Conservation (phyloP, 2,113 vertebrate species). For the Poeciliopsis prolifica region DNA sequence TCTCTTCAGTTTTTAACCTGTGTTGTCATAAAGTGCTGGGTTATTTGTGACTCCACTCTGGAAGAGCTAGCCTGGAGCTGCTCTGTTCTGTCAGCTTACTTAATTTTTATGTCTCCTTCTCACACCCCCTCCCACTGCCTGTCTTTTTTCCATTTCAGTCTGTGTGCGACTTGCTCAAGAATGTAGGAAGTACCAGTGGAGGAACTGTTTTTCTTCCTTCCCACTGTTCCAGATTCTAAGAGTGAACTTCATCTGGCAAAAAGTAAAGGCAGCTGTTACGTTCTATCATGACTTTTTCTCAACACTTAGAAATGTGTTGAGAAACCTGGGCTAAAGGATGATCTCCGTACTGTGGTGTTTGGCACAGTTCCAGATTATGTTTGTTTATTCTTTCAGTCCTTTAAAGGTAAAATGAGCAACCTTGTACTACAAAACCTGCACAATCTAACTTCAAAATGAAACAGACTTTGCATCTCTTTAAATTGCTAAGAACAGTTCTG, state of each 20-base stretch:
- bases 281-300: too few relatives aligned
- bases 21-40: neutral
- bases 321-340: too few relatives aligned
- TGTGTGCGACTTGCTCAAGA: slow-evolving; percentile 19
- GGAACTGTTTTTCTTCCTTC: neutral
- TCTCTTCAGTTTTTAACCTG: slow-evolving; percentile 1
- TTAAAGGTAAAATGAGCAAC: too few relatives aligned
- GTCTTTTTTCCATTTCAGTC: neutral
- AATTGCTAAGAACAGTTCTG: too few relatives aligned
- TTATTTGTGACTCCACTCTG: slow-evolving; percentile 24
- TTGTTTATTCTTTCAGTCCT: too few relatives aligned
- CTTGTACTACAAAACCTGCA: too few relatives aligned
- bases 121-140: neutral
- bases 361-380: too few relatives aligned
- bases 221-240: neutral
- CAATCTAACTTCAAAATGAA: too few relatives aligned
- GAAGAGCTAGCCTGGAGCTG: neutral
- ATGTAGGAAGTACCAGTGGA: slow-evolving; percentile 17
- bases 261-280: neutral
- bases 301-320: too few relatives aligned
- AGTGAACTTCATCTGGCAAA: neutral
- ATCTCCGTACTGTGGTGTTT: too few relatives aligned
- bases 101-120: neutral
- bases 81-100: neutral
- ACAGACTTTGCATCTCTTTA: too few relatives aligned